Conservation (phyloP, 2,797 vertebrate species). For the Phoxinus dragarum region DNA sequence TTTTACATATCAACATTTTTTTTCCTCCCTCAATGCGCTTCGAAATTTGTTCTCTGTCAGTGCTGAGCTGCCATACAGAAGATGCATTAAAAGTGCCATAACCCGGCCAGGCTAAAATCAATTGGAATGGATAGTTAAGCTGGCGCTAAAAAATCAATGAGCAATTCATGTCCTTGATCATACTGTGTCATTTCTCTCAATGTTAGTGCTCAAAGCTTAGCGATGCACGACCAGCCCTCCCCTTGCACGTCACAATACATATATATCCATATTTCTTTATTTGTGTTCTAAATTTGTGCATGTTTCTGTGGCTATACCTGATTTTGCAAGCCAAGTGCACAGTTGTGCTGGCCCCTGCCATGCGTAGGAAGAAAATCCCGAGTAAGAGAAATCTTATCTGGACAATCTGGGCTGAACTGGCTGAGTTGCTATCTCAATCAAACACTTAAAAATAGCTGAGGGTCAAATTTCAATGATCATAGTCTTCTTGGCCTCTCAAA, state of each 20-base stretch:
- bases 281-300: background rate
- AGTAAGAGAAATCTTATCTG: slow-evolving; percentile 66
- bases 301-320: slow-evolving; percentile 13
- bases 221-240: slow-evolving; percentile 69
- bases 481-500: slow-evolving; percentile 74
- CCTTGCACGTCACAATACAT: slow-evolving; percentile 51
- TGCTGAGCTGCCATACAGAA: slow-evolving; percentile 79
- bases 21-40: background rate
- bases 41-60: slow-evolving; percentile 66
- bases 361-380: slow-evolving; percentile 46
- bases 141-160: slow-evolving; percentile 87
- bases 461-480: slow-evolving; percentile 73
- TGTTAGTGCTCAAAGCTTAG: slow-evolving; percentile 73
- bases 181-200: slow-evolving; percentile 83
- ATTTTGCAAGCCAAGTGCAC: slow-evolving; percentile 8
- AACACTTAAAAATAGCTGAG: slow-evolving; percentile 79
- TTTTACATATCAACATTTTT: slow-evolving; percentile 36
- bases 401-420: slow-evolving; percentile 65
- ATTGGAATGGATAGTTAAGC: slow-evolving; percentile 88
- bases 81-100: slow-evolving; percentile 84
- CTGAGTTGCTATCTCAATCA: slow-evolving; percentile 77
- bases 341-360: slow-evolving; percentile 21
- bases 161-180: slow-evolving; percentile 88
- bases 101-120: slow-evolving; percentile 85
- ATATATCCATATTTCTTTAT: slow-evolving; percentile 26